Conservation (phyloP, 2,113 vertebrate genomes). For the Melanerpes aurifrons region DNA sequence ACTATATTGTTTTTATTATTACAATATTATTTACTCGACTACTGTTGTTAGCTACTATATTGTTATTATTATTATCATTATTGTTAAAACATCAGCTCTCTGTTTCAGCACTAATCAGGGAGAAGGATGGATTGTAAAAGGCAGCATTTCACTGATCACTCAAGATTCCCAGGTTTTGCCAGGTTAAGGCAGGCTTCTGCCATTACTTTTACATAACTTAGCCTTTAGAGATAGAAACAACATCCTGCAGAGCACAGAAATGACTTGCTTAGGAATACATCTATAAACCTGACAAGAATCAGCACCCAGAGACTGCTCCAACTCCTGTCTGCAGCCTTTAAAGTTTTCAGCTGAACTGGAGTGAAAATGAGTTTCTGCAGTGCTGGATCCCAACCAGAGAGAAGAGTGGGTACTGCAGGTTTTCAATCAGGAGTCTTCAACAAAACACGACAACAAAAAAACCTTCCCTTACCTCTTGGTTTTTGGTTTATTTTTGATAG, state of each 20-base stretch:
- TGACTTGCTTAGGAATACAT: conserved; percentile 65
- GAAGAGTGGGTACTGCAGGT: conserved; percentile 20
- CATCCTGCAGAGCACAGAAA: conserved; percentile 71
- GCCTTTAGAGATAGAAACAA: conserved; percentile 54
- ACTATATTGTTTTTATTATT: too few relatives aligned
- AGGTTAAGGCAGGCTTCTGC: conserved; percentile 42
- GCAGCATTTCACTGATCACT: background rate
- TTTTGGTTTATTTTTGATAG: background rate
- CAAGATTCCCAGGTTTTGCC: background rate
- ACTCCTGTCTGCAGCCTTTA: conserved; percentile 52
- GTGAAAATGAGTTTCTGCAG: conserved; percentile 67
- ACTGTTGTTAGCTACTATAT: too few relatives aligned
- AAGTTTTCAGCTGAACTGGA: conserved; percentile 68
- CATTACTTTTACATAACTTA: conserved; percentile 65
- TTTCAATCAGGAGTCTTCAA: conserved; percentile 33
- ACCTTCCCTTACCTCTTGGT: background rate
- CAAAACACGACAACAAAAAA: conserved; percentile 28
- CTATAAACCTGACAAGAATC: conserved; percentile 74
- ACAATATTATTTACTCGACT: too few relatives aligned
- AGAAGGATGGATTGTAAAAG: conserved; percentile 19
- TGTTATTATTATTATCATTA: background rate
- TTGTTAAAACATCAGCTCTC: conserved; percentile 45
- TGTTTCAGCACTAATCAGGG: conserved; percentile 25
- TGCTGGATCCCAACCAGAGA: conserved; percentile 64
- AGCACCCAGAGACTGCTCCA: conserved; percentile 70